These are phyloP conservation scores for Bufo bufo DNA, from an alignment of 2,113 vertebrate species.

Conservation along the genomic window DNA sequence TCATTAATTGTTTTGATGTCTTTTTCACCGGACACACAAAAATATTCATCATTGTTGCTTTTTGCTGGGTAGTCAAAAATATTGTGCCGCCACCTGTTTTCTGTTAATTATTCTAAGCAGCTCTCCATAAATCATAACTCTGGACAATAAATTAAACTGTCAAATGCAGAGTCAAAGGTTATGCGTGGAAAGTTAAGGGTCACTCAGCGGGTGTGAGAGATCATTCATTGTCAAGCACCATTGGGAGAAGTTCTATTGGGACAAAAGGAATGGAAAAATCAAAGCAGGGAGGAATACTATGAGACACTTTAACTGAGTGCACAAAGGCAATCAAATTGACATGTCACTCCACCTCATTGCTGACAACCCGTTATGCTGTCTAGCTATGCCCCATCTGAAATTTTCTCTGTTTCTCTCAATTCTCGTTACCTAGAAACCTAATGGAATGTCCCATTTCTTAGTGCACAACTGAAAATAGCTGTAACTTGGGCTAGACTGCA, in stretches of 20 bases:
- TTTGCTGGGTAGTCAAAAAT: slow-evolving; percentile 84
- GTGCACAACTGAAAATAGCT: slow-evolving; percentile 56
- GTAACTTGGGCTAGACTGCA: slow-evolving; percentile 28
- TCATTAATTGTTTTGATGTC: slow-evolving; percentile 74
- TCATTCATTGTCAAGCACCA: slow-evolving; percentile 93
- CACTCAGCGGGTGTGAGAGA: slow-evolving; percentile 88
- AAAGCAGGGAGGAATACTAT: slow-evolving; percentile 79
- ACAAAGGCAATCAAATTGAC: slow-evolving; percentile 88
- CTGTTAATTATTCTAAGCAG: slow-evolving; percentile 96
- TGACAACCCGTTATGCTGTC: slow-evolving; percentile 78
- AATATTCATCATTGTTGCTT: slow-evolving; percentile 86
- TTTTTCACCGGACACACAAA: slow-evolving; percentile 60
- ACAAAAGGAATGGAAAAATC: slow-evolving; percentile 92
- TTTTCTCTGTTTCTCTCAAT: slow-evolving; percentile 63
- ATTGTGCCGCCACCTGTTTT: slow-evolving; percentile 97
- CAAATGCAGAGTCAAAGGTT: slow-evolving; percentile 89
- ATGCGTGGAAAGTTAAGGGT: slow-evolving; percentile 91
- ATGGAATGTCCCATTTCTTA: slow-evolving; percentile 60
- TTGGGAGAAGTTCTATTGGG: slow-evolving; percentile 84
- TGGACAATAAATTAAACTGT: slow-evolving; percentile 99
- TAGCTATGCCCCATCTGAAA: slow-evolving; percentile 69
- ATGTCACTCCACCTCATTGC: slow-evolving; percentile 85
- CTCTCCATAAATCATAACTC: slow-evolving; percentile 99
- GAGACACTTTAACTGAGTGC: slow-evolving; percentile 74
- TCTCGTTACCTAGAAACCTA: slow-evolving; percentile 72